These are phyloP conservation scores for Hylaeus volcanicus DNA, from an alignment of 1,140 invertebrate genomes.

Conservation along the genomic window DNA sequence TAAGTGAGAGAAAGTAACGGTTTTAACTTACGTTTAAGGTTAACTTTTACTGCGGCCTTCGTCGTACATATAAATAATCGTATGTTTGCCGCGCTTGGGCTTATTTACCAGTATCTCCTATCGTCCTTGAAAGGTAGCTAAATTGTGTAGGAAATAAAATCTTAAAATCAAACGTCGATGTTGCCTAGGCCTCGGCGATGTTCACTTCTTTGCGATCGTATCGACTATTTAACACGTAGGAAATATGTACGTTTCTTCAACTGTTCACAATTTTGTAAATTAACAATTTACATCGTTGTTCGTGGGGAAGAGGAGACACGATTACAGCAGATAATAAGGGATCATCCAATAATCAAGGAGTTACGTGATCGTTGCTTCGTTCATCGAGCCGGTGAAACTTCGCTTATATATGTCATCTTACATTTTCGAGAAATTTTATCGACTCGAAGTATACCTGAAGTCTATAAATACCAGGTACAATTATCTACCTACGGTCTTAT, in stretches of 20 bases:
- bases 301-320: background rate
- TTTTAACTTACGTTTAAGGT: constrained; percentile 23
- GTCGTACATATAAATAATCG: background rate
- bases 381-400: constrained; percentile 11
- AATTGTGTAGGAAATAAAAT: constrained; percentile 2
- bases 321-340: background rate
- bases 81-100: background rate
- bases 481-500: constrained; percentile 1
- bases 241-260: background rate
- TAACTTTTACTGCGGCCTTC: constrained; percentile 2
- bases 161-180: background rate
- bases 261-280: background rate
- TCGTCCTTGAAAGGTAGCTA: constrained; percentile 6
- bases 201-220: background rate
- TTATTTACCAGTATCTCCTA: background rate
- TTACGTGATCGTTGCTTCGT: background rate
- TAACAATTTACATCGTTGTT: background rate
- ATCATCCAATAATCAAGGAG: background rate
- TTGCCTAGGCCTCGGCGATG: background rate
- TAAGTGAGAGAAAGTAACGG: background rate
- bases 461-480: background rate
- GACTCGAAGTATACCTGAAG: background rate
- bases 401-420: background rate
- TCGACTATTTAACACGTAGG: background rate
- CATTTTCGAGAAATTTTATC: background rate